phyloP scores from a whole-genome alignment of 92 coral and sea anemone species.

The Porites rus region DNA sequence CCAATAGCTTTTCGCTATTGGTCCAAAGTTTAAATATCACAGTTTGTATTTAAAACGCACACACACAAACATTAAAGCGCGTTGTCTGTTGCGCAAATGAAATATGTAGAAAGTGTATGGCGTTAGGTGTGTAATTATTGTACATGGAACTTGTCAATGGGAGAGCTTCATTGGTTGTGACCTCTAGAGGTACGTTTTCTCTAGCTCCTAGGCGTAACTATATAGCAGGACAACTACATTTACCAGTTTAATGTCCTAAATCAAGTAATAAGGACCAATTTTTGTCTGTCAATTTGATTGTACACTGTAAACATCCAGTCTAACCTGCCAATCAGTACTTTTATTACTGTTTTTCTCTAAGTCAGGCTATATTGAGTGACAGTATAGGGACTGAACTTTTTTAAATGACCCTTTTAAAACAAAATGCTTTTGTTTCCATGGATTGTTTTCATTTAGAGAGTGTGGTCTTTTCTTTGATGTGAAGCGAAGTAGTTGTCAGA shows the following conservation, averaged over 20 bases:
- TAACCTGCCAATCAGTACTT: no score
- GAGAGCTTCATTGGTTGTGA: not conserved
- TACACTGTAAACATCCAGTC: no score
- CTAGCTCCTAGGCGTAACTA: not conserved
- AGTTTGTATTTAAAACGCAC: not conserved
- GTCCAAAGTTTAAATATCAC: not conserved
- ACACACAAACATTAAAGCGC: not conserved
- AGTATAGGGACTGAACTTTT: no score
- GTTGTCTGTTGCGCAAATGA: not conserved
- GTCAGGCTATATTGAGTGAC: no score
- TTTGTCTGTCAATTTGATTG: no score
- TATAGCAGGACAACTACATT: not conserved
- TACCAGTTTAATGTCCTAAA: not conserved
- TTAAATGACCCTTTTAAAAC: no score
- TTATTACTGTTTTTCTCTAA: no score
- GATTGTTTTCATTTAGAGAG: no score
- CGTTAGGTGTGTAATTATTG: not conserved
- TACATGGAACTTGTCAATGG: not conserved
- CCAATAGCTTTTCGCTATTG: conserved; percentile 7
- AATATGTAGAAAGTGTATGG: not conserved
- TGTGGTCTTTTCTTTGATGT: not conserved
- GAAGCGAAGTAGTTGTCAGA: not conserved
- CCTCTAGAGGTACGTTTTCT: conserved; percentile 12
- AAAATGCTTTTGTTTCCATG: no score
- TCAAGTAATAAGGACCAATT: not conserved